Evolutionary conservation across 2,113 vertebrate genomes (phyloP).

Genomic region (Crotalus horridus): DNA sequence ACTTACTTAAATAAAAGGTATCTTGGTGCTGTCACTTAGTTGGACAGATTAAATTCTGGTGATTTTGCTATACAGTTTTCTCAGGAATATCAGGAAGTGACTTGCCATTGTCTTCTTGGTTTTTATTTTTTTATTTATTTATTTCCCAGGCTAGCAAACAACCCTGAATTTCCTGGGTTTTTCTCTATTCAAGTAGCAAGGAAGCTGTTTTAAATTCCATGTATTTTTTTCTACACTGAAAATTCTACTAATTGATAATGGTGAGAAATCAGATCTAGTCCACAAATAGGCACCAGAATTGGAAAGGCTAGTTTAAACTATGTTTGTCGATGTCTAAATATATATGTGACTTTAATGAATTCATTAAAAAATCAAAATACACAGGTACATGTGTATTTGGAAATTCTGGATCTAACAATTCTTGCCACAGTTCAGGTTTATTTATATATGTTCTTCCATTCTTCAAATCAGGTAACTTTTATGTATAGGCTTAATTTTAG

Average conservation of each 20-base stretch:
- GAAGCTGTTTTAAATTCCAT: neutral
- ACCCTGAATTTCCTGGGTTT: neutral
- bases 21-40: neutral
- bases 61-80: neutral
- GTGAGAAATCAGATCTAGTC: neutral
- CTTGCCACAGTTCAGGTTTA: neutral
- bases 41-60: neutral
- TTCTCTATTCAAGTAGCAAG: neutral
- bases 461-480: neutral
- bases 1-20: neutral
- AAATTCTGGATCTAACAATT: neutral
- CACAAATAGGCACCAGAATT: neutral
- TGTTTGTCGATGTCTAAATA: neutral
- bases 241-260: neutral
- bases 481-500: slow-evolving; percentile 40
- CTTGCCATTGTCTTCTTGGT: neutral
- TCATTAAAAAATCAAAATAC: neutral
- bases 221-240: neutral
- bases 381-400: neutral
- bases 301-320: neutral
- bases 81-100: neutral
- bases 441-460: neutral
- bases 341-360: neutral
- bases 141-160: neutral
- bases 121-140: neutral